These are phyloP conservation scores for Pararge aegeria DNA, from an alignment of 1,140 invertebrate genomes.

Conservation along the genomic window DNA sequence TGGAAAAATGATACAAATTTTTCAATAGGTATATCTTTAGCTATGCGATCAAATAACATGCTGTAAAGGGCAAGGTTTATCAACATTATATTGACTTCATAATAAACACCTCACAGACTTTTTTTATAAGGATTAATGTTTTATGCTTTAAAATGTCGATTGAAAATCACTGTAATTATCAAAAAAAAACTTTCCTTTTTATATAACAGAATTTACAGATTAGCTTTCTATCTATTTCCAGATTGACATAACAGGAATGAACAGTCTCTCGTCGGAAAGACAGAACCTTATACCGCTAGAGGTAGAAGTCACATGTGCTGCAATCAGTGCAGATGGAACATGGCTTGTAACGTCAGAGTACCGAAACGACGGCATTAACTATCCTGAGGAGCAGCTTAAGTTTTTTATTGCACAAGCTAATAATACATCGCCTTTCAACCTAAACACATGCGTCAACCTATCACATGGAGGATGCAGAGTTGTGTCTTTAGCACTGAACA, in stretches of 20 bases:
- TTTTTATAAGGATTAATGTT: too few species aligned
- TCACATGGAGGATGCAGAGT: conserved; percentile 68
- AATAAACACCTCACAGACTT: too few species aligned
- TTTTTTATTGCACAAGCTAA: conserved; percentile 53
- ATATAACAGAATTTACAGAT: not conserved
- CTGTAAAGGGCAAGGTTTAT: too few species aligned
- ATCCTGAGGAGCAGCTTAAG: conserved; percentile 67
- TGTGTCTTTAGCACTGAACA: conserved; percentile 54
- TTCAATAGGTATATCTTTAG: too few species aligned
- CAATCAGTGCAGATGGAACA: conserved; percentile 48
- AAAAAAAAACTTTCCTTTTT: too few species aligned
- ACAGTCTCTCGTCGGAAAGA: conserved; percentile 63
- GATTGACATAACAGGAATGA: conserved; percentile 74
- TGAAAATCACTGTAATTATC: too few species aligned
- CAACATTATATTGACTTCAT: too few species aligned
- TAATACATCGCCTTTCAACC: conserved; percentile 45
- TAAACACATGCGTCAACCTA: conserved; percentile 65
- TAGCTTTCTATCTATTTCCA: conserved; percentile 35
- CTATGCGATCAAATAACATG: too few species aligned
- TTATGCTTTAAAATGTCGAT: too few species aligned
- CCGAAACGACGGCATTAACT: conserved; percentile 60
- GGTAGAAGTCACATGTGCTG: conserved; percentile 64
- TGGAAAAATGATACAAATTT: too few species aligned
- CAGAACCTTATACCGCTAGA: conserved; percentile 68
- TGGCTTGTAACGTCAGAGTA: conserved; percentile 71